Base-by-base conservation (phyloP, 2,797 vertebrate genomes). In the Momotus momota region DNA sequence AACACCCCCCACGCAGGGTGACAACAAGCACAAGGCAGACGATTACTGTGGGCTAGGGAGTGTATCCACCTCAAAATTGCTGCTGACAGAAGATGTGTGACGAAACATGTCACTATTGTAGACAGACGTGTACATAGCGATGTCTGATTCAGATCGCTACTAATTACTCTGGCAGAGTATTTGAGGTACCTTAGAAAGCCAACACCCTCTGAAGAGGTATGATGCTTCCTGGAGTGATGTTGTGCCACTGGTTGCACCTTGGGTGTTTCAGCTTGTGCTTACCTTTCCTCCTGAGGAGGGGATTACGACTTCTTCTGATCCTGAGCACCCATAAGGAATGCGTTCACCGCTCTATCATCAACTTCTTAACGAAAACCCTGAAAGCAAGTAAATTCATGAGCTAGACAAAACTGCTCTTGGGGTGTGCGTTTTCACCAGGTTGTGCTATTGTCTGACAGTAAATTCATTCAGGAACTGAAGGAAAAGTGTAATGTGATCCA, bases 131-230 rank as follows among this genome's bases (percentile, higher is more conserved):
- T 84, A 79, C 58, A 16, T 25, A 91, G 77, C 0, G 15, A 92
- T 96, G 88, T 94, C 94, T 96, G 89, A 96, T 93, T 94, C 65
- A 85, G 95, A 92, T 95, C 90, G 43, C 60, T 87, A 5, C 81
- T 94, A 94, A 96, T 96, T 82, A 92, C 80, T 55, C 88, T 79
- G 82, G 81, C 71, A 92, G 57, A 54, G 58, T 61, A 17, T 35
- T 84, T 88, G 74, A 86, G 71, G 78, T 85, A 69, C 82, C 69
- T 89, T 80, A 40, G 78, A 92, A 93, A 74, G 81, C 51, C 93
- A 92, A 86, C 78, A 79, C 85, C 93, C 14, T 0, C 54, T 79
- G 55, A 31, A 41, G 33, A 94, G 54, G 31, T 7, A 1, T 14
- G 38, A 67, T 79, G 35, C 41, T 55, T 86, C 64, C 88, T 40